Evolutionary conservation across 2,113 vertebrate species (phyloP), one percentile per base, ranked within the genome.

Genomic region (Eonycteris spelaea): DNA sequence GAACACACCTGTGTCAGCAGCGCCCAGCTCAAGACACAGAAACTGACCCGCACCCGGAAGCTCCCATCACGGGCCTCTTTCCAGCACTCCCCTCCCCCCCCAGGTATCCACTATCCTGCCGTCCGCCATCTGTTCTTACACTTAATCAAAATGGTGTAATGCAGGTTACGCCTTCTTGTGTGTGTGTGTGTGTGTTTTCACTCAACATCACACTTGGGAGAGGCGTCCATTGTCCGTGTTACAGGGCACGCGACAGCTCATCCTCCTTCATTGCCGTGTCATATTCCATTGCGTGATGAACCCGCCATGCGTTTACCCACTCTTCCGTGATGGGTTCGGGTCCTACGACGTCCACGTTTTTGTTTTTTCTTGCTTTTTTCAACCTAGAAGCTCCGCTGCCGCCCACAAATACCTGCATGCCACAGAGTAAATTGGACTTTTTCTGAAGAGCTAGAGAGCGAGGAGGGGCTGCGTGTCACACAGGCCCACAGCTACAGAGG

Each of bases 331-430:
- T 7, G 19, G 71, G 35, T n/a, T 3, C 21, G 19, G 61, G 35
- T 28, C 3, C 0, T 35, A 40, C 59, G 48, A 35, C 63, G 61
- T 63, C 63, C 48, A 6, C 10, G 22, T 11, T 51, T 51, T 51
- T 51, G 11, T 48, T 3, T 48, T 14, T 48, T 13, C 1, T 51
- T 51, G 15, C 4, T 51, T 1, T 48, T 67, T 80, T 43, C 70
- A 24, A 57, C 40, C 67, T 43, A 21, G 38, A 77, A 14, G 73
- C 79, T 89, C 77, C 95, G 77, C 82, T 63, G 89, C 86, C 82
- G 61, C 91, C 89, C 95, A 35, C 68, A 86, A 93, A 79, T 40
- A 33, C 16, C 22, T 33, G 57, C 61, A 13, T 35, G 7, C 3
- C 12, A 13, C 74, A 70, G 45, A 77, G 77, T 18, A 3, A 40